A percentile compares a stretch with the other conserved stretches of the same genome.
phyloP scores from a whole-genome alignment of 2,888 invertebrate genomes.

The Cataglyphis altisquamis region DNA sequence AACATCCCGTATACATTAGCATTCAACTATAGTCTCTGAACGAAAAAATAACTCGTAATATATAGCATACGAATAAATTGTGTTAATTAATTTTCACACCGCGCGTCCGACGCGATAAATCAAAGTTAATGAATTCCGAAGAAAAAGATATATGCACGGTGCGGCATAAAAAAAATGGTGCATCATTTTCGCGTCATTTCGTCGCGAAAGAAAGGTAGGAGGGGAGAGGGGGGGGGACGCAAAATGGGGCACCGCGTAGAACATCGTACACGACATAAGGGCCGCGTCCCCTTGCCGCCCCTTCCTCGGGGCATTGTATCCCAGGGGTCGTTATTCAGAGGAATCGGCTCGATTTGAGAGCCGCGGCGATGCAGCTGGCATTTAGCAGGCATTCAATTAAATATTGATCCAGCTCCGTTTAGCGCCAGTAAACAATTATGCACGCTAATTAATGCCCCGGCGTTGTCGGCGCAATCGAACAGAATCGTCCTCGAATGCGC shows the following conservation, averaged over 20 bases:
- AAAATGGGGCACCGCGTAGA: slow-evolving; percentile 53
- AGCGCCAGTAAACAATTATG: slow-evolving; percentile 85
- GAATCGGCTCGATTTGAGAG: slow-evolving; percentile 80
- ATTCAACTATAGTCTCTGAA: not conserved
- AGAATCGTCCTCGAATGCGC: slow-evolving; percentile 80
- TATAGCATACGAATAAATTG: not conserved
- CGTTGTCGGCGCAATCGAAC: slow-evolving; percentile 83
- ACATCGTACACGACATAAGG: slow-evolving; percentile 68
- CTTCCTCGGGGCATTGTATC: slow-evolving; percentile 68
- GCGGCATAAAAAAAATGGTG: not conserved
- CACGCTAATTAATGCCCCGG: slow-evolving; percentile 84
- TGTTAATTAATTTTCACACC: not conserved
- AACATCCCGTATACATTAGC: not conserved
- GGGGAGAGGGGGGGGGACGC: not conserved
- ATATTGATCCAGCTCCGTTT: slow-evolving; percentile 85
- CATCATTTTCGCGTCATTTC: slow-evolving; percentile 29
- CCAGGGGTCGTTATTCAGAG: slow-evolving; percentile 77
- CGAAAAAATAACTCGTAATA: not conserved
- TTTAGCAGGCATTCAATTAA: slow-evolving; percentile 85
- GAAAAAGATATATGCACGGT: not conserved
- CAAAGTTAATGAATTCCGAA: not conserved
- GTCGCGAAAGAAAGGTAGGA: slow-evolving; percentile 18
- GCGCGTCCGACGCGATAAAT: slow-evolving; percentile 5
- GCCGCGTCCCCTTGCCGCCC: slow-evolving; percentile 38
- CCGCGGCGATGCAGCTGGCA: slow-evolving; percentile 80